Conservation (phyloP, 2,888 invertebrate species). For the Cantharis flavilabris region DNA sequence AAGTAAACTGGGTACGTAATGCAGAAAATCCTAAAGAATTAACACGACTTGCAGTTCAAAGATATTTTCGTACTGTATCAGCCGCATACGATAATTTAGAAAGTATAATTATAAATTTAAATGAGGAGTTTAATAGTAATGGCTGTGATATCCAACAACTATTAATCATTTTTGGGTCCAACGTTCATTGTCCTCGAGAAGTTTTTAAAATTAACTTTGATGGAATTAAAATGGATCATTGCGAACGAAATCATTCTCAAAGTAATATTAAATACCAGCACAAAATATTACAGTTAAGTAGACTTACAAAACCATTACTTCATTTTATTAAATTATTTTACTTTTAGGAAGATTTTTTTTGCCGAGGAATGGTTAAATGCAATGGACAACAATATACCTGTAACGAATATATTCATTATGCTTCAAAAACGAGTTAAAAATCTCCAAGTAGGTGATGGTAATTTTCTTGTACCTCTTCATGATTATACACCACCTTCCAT, state of each 20-base stretch:
- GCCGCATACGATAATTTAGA: slow-evolving; percentile 45
- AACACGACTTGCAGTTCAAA: slow-evolving; percentile 40
- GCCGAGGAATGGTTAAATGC: slow-evolving; percentile 56
- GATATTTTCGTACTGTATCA: slow-evolving; percentile 44
- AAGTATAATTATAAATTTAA: slow-evolving; percentile 42
- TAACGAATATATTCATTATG: slow-evolving; percentile 60
- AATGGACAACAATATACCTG: slow-evolving; percentile 54
- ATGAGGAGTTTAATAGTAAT: slow-evolving; percentile 38
- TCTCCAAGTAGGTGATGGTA: slow-evolving; percentile 57
- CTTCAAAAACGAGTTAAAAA: slow-evolving; percentile 52
- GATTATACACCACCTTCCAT: slow-evolving; percentile 39
- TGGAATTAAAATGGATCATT: slow-evolving; percentile 39
- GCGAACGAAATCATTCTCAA: slow-evolving; percentile 45
- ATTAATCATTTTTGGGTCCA: slow-evolving; percentile 45
- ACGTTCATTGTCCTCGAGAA: slow-evolving; percentile 45
- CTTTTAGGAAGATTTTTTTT: slow-evolving; percentile 58
- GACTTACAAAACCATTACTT: background rate
- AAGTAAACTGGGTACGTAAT: slow-evolving; percentile 43
- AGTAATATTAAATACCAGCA: slow-evolving; percentile 41
- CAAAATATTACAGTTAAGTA: slow-evolving; percentile 45
- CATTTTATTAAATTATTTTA: slow-evolving; percentile 11
- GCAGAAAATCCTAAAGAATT: slow-evolving; percentile 5
- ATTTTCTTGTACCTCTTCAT: slow-evolving; percentile 53
- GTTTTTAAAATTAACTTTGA: slow-evolving; percentile 42
- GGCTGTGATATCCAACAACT: slow-evolving; percentile 42